Percentiles rank a stretch among this genome's conserved stretches.
Evolutionary conservation across 2,113 vertebrate genomes (phyloP).

Genomic region (Psophia crepitans): DNA sequence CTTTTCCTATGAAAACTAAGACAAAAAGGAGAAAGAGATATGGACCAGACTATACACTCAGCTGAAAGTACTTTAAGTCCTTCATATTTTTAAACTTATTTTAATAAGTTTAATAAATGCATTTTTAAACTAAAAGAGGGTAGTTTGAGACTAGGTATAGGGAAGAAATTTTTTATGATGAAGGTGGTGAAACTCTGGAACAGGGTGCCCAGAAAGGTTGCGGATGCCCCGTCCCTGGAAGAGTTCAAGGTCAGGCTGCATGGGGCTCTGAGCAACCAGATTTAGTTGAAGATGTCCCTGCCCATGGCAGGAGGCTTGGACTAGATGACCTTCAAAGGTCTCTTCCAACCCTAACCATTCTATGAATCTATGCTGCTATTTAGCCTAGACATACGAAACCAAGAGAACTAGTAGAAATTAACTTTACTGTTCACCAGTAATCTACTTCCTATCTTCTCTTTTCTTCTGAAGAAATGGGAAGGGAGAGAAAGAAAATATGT

Average conservation of each 20-base stretch:
- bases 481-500: not conserved
- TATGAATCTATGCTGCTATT: not conserved
- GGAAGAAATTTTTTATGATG: not conserved
- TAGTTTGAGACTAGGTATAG: not conserved
- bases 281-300: not conserved
- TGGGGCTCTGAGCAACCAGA: rapidly evolving
- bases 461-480: not conserved
- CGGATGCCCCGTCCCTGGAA: not conserved
- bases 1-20: not conserved
- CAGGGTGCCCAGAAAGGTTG: not conserved
- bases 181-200: too few species aligned
- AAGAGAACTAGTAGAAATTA: not conserved
- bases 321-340: not conserved
- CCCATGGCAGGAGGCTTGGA: not conserved
- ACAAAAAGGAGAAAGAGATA: not conserved
- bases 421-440: not conserved
- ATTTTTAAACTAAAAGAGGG: not conserved
- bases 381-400: not conserved
- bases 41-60: too few species aligned
- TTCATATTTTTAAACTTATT: not conserved
- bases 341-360: not conserved
- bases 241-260: not conserved
- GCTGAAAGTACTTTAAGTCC: not conserved
- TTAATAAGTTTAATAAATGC: not conserved
- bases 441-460: not conserved